These are phyloP conservation scores for Menidia menidia DNA, from an alignment of 2,797 vertebrate genomes.

Conservation along the genomic window DNA sequence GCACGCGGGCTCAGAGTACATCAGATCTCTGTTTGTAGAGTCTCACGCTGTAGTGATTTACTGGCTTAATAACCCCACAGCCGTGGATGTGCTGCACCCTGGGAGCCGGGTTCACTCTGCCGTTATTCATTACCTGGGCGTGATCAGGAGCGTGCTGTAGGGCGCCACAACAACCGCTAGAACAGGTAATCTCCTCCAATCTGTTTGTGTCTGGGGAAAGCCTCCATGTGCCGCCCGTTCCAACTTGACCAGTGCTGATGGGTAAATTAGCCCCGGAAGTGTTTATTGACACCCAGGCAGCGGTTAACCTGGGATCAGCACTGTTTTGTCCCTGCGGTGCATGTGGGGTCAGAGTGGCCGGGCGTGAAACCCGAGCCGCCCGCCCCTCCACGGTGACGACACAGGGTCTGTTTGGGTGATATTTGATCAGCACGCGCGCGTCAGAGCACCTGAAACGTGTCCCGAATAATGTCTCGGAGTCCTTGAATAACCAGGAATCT, in stretches of 20 bases:
- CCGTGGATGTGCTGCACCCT: slow-evolving; percentile 2
- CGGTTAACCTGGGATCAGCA: neutral
- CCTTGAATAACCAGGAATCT: slow-evolving; percentile 38
- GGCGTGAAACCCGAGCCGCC: slow-evolving; percentile 2
- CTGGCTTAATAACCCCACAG: slow-evolving; percentile 28
- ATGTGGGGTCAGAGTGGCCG: neutral
- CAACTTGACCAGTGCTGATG: slow-evolving; percentile 16
- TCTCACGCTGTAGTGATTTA: slow-evolving; percentile 29
- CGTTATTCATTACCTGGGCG: slow-evolving; percentile 75
- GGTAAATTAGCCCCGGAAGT: neutral
- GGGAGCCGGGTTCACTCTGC: slow-evolving; percentile 34
- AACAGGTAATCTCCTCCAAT: slow-evolving; percentile 65
- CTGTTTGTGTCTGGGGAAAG: slow-evolving; percentile 39
- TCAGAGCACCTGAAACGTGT: slow-evolving; percentile 53
- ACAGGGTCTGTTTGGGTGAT: slow-evolving; percentile 22
- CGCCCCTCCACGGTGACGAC: slow-evolving; percentile 7
- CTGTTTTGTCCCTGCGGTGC: neutral
- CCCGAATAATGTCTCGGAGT: slow-evolving; percentile 20
- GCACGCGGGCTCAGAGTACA: neutral
- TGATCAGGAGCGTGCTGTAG: slow-evolving; percentile 33
- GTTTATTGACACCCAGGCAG: neutral
- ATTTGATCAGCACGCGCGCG: slow-evolving; percentile 35
- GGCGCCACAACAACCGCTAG: slow-evolving; percentile 53
- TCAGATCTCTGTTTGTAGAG: neutral
- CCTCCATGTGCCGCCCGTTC: slow-evolving; percentile 41